A percentile compares a stretch with the other conserved stretches of the same genome.
phyloP scores from a whole-genome alignment of 2,113 vertebrate genomes.

The Pavo muticus region DNA sequence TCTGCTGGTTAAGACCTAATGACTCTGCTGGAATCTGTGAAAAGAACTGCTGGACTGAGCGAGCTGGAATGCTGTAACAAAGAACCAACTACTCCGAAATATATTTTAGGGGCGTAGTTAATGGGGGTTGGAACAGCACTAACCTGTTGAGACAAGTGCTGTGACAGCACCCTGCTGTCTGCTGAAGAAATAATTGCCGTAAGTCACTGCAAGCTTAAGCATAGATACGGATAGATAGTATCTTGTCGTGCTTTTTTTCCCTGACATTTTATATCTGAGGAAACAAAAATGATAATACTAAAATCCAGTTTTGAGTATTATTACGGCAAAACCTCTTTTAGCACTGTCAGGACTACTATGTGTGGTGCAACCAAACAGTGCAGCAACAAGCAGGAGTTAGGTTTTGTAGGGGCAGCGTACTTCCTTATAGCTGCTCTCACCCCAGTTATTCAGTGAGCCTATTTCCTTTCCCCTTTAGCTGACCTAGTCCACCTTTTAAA shows the following conservation, averaged over 20 bases:
- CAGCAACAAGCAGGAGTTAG: not conserved
- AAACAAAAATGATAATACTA: not conserved
- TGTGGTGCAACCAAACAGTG: not conserved
- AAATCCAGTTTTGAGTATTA: rapidly evolving
- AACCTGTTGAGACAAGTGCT: not conserved
- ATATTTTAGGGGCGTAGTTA: not conserved
- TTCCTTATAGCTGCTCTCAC: not conserved
- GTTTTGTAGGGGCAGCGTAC: not conserved
- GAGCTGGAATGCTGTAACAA: not conserved
- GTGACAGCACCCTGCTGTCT: not conserved
- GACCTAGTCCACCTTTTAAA: not conserved
- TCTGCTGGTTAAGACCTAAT: not conserved
- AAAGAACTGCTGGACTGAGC: not conserved
- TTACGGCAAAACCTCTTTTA: not conserved
- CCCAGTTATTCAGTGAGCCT: not conserved
- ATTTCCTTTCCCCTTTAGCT: not conserved
- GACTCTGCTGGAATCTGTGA: not conserved
- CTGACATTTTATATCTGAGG: not conserved
- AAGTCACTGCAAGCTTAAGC: not conserved
- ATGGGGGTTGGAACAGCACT: not conserved
- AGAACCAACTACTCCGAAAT: not conserved
- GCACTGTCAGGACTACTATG: not conserved
- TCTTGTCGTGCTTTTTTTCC: not conserved
- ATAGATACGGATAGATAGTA: not conserved
- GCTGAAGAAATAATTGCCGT: not conserved